Conservation (phyloP, 2,113 vertebrate species). For the Oryctolagus cuniculus region mOryCun1.1 NC_091447.1:47213501-47214000, state of each 20-base stretch:
- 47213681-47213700: not conserved
- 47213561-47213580: slow-evolving; percentile 19
- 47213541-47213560: not conserved
- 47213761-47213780: not conserved
- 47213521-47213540: not conserved
- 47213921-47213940: slow-evolving; percentile 10
- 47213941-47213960: slow-evolving; percentile 44
- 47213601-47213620: not conserved
- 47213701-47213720: slow-evolving; percentile 14
- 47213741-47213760: not conserved
- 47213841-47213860: not conserved
- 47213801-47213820: slow-evolving; percentile 43
- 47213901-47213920: slow-evolving; percentile 35
- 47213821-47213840: not conserved
- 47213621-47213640: not conserved
- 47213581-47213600: not conserved
- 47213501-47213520: not conserved
- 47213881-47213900: slow-evolving; percentile 27
- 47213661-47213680: not conserved
- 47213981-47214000: not conserved
- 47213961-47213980: not conserved
- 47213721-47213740: not conserved
- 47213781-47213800: not conserved
- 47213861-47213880: not conserved
- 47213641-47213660: not conserved